A percentile compares a stretch with the other conserved stretches of the same genome.
Evolutionary conservation across 2,888 invertebrate species (phyloP).

Genomic region (Epirrhoe alternata): DNA sequence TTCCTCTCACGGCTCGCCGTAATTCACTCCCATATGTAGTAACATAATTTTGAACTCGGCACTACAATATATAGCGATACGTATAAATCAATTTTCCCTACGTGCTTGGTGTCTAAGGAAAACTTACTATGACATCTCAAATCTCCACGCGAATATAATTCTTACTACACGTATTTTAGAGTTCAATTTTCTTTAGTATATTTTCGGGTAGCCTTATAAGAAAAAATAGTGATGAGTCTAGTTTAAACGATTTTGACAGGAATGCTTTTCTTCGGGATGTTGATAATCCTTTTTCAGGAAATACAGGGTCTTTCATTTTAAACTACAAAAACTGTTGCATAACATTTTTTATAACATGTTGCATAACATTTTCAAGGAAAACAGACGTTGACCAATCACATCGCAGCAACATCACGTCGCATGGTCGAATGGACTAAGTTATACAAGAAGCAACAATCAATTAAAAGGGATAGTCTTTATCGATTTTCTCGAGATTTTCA

Average conservation of each 20-base stretch:
- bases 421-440: no score
- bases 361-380: no score
- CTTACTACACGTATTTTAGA: constrained; percentile 34
- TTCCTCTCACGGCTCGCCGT: constrained; percentile 19
- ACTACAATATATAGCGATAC: constrained; percentile 55
- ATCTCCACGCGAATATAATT: constrained; percentile 16
- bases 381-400: no score
- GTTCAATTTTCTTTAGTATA: not conserved
- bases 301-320: no score
- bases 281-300: constrained; percentile 55
- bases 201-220: constrained; percentile 51
- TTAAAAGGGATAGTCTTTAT: no score
- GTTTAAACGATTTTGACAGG: constrained; percentile 69
- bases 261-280: constrained; percentile 56
- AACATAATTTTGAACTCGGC: constrained; percentile 50
- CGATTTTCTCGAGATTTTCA: no score
- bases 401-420: no score
- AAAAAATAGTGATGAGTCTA: constrained; percentile 66
- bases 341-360: no score
- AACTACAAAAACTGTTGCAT: no score
- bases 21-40: constrained; percentile 33
- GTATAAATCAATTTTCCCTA: constrained; percentile 68
- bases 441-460: no score
- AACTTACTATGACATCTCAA: constrained; percentile 44
- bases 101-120: constrained; percentile 46